Evolutionary conservation across 1,140 invertebrate species (phyloP).

Genomic region (Tetraneura akinire): DNA sequence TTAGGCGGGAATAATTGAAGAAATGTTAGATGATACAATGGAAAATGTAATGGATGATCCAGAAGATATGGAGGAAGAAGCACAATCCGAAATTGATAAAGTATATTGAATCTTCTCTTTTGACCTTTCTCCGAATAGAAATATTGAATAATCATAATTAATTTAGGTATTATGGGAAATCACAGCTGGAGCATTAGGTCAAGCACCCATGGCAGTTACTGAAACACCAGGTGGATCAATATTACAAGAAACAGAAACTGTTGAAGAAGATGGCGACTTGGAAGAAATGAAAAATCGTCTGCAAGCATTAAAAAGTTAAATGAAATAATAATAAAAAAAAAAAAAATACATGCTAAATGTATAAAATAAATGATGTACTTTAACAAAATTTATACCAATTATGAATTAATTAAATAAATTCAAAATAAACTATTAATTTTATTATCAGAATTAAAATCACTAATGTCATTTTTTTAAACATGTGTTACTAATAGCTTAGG

Average conservation of each 20-base stretch:
- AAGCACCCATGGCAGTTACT: constrained; percentile 72
- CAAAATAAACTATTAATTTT: constrained; percentile 6
- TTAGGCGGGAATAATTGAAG: constrained; percentile 95
- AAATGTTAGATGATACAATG: constrained; percentile 99
- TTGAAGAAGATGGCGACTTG: constrained; percentile 77
- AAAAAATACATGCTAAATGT: background rate
- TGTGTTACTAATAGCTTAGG: background rate
- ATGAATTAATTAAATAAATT: background rate
- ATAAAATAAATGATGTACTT: background rate
- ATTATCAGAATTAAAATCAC: background rate
- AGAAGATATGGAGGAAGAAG: constrained; percentile 89
- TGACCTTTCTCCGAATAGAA: too few species aligned
- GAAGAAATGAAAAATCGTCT: constrained; percentile 83
- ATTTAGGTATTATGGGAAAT: constrained; percentile 88
- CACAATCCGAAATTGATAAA: constrained; percentile 91
- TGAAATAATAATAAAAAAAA: background rate
- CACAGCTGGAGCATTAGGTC: constrained; percentile 88
- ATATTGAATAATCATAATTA: background rate
- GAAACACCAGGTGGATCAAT: constrained; percentile 68
- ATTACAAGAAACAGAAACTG: constrained; percentile 60
- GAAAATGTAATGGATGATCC: constrained; percentile 80
- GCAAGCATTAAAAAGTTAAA: constrained; percentile 69
- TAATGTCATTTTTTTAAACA: background rate
- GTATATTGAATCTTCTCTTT: constrained; percentile 62
- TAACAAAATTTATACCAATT: constrained; percentile 4